These are phyloP conservation scores for Calcarius lapponicus DNA, from an alignment of 2,797 vertebrate genomes.

Conservation along the genomic window DNA sequence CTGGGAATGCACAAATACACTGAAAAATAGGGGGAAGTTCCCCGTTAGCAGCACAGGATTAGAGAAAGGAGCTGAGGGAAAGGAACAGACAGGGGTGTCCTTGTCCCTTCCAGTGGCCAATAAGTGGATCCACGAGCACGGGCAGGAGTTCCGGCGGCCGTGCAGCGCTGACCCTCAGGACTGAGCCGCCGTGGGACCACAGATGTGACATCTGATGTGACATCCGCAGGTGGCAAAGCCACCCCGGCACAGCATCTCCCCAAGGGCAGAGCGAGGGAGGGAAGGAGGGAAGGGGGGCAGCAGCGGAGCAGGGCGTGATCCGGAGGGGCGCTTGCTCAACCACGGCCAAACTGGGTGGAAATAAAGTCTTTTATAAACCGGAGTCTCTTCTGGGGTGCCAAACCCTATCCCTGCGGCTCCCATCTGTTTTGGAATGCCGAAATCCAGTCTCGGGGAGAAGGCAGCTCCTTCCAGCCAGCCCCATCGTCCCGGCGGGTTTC, in stretches of 20 bases:
- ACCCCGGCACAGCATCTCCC: rapidly evolving
- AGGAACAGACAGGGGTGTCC: rapidly evolving
- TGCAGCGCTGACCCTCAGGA: conserved; percentile 82
- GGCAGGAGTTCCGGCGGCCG: conserved; percentile 89
- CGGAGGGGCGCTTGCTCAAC: not conserved
- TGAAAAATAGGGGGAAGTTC: rapidly evolving
- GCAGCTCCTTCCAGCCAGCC: not conserved
- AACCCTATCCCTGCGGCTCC: not conserved
- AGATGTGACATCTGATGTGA: not conserved
- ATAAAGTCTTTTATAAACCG: not conserved
- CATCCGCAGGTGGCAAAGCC: not conserved
- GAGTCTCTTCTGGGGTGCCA: not conserved
- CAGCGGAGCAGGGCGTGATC: rapidly evolving
- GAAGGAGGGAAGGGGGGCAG: not conserved
- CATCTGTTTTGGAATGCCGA: not conserved
- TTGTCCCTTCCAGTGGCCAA: conserved; percentile 86
- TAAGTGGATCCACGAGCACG: conserved; percentile 94
- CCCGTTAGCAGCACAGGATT: rapidly evolving
- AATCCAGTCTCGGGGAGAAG: not conserved
- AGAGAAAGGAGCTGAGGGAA: not conserved
- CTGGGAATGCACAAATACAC: not conserved
- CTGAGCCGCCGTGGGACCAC: conserved; percentile 53
- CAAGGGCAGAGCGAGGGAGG: rapidly evolving
- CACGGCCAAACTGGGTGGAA: rapidly evolving
- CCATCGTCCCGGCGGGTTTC: too few relatives aligned